Base-by-base conservation (phyloP, 2,888 invertebrate genomes). In the Caenorhabditis sulstoni region DNA sequence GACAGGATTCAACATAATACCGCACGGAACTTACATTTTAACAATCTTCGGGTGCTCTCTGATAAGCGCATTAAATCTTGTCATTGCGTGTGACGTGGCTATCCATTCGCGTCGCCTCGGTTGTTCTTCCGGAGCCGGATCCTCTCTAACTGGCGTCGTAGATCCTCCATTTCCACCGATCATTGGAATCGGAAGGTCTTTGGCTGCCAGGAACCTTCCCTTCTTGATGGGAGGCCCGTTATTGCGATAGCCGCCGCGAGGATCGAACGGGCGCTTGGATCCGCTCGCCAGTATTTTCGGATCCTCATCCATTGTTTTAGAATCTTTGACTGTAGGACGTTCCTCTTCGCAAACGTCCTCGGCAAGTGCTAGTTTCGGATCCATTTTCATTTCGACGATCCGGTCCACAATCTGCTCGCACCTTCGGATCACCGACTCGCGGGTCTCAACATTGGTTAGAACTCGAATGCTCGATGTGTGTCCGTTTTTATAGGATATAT, bases 331-430 rank as follows among this genome's bases (percentile, higher is more conserved):
- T 55, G 44, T 64, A 50, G 16, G 12, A 14, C 45, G 39, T 11
- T 76, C 76, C 16, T 79, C 79, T 45, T 79, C 79, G 22, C 74
- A 79, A 8, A 79, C 58, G 41, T 67, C 74, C 16, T 79, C 79
- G 0, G 62, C 41, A 16, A 79, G 55, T 7, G 65, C 61, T 4
- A 67, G 23, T 7, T 35, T 58, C 11, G 52, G 47, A 58, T 79
- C 79, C 14, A 49, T 18, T 3, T 45, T 52, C 16, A 74, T 47
- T 49, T 79, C 79, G 20, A 79, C 64, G 3, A 79, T 20, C 52
- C 59, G 23, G 41, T 74, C 79, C 3, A 79, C 68, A 22, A 79
- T 59, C 35, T 55, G 58, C 41, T 79, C 79, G 45, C 79, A 79
- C 11, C 66, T 47, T 22, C 68, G 39, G 12, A 74, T 68, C n/a